Evolutionary conservation across 2,113 vertebrate species (phyloP).

Genomic region (Cichladusa arquata): DNA sequence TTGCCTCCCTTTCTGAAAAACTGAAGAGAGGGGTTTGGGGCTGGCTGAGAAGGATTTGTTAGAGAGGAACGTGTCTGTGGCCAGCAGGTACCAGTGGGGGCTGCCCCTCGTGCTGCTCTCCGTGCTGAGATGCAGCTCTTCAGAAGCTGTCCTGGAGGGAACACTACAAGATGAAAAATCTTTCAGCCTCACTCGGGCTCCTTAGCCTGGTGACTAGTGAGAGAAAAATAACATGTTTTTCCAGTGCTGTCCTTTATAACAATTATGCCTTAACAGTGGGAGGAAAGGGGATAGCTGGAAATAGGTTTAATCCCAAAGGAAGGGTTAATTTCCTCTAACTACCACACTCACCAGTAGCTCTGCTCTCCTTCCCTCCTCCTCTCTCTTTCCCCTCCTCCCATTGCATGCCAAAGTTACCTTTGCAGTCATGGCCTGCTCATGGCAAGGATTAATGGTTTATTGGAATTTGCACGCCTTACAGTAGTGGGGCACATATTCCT

Average conservation of each 20-base stretch:
- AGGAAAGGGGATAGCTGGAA: not conserved
- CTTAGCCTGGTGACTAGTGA: not conserved
- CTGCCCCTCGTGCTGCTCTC: rapidly evolving
- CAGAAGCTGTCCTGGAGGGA: not conserved
- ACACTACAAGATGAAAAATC: not conserved
- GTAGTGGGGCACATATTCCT: not conserved
- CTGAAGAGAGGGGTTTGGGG: not conserved
- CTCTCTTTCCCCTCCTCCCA: not conserved
- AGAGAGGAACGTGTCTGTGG: not conserved
- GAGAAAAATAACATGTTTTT: slow-evolving; percentile 8
- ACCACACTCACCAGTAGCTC: not conserved
- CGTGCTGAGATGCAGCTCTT: not conserved
- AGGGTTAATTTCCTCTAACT: not conserved
- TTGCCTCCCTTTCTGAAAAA: not conserved
- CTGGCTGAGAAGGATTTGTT: not conserved
- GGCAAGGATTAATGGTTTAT: slow-evolving; percentile 28
- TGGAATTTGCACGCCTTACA: slow-evolving; percentile 29
- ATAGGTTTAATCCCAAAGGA: not conserved
- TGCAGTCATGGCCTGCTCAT: slow-evolving; percentile 18
- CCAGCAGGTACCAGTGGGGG: not conserved
- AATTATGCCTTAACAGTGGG: not conserved
- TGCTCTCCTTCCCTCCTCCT: not conserved
- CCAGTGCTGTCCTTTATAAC: not conserved
- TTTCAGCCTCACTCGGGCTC: not conserved
- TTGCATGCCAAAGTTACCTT: slow-evolving; percentile 36